Evolutionary conservation across 2,888 invertebrate genomes (phyloP).

Genomic region (Nemapogon koenigi): DNA sequence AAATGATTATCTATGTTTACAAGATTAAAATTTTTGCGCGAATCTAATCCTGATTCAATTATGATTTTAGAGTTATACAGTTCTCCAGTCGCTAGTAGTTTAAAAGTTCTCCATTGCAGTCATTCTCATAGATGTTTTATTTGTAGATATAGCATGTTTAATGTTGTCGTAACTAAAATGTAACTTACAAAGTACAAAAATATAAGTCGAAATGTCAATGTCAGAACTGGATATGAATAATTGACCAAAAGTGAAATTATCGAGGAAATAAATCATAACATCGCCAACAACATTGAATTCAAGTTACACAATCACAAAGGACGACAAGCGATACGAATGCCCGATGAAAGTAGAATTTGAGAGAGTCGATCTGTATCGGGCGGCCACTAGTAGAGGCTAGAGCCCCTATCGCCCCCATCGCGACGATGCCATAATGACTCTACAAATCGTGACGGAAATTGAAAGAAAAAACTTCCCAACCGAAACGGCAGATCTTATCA

Average conservation of each 20-base stretch:
- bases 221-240: slow-evolving; percentile 1
- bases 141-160: too few relatives aligned
- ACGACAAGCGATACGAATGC: slow-evolving; percentile 38
- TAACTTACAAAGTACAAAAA: too few relatives aligned
- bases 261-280: slow-evolving; percentile 47
- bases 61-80: too few relatives aligned
- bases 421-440: slow-evolving; percentile 50
- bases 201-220: too few relatives aligned
- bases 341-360: slow-evolving; percentile 54
- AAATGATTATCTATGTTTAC: too few relatives aligned
- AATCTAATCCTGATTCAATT: too few relatives aligned
- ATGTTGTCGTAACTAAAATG: too few relatives aligned
- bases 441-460: slow-evolving; percentile 65
- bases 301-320: slow-evolving; percentile 38
- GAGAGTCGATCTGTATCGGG: slow-evolving; percentile 53
- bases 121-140: too few relatives aligned
- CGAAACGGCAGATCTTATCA: slow-evolving; percentile 55
- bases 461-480: slow-evolving; percentile 61
- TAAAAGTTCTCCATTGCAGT: too few relatives aligned
- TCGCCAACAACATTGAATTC: slow-evolving; percentile 41
- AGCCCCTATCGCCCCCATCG: slow-evolving; percentile 62
- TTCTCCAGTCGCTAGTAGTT: too few relatives aligned
- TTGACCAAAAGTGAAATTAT: too few relatives aligned
- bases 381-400: slow-evolving; percentile 44
- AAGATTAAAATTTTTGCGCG: too few relatives aligned